Percentiles rank a stretch among this genome's conserved stretches.
Evolutionary conservation across 2,113 vertebrate species (phyloP).

Genomic region (Eudyptes chrysolophus): DNA sequence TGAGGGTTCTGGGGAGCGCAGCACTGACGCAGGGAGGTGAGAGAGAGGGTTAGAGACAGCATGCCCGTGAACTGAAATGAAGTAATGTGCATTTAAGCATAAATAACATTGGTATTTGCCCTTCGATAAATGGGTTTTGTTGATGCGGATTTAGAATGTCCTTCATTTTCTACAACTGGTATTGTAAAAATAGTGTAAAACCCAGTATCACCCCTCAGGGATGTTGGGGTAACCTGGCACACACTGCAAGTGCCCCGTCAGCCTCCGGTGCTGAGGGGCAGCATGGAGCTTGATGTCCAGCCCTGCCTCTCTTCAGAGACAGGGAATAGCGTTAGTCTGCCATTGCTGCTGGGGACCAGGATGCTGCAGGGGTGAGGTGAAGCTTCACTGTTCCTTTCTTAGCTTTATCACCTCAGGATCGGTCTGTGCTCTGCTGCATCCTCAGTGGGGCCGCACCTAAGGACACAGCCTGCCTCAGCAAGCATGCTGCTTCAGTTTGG

Average conservation of each 20-base stretch:
- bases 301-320: neutral
- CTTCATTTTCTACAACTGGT: neutral
- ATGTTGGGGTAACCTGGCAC: neutral
- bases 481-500: fast-evolving
- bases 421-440: neutral
- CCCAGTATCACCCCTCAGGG: too few species aligned
- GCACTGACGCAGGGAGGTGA: neutral
- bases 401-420: neutral
- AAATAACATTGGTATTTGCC: neutral
- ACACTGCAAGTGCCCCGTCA: fast-evolving
- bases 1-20: neutral
- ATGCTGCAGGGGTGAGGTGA: neutral
- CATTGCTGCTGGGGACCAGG: neutral
- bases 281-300: neutral
- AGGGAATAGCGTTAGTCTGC: neutral
- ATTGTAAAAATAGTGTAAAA: neutral
- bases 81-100: neutral
- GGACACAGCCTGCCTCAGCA: neutral
- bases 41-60: neutral
- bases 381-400: neutral
- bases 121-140: neutral
- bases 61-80: neutral
- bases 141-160: neutral
- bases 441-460: fast-evolving
- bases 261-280: neutral